Evolutionary conservation across 1,140 invertebrate genomes (phyloP).

Genomic region (Zaprionus kolodkinae): DNA sequence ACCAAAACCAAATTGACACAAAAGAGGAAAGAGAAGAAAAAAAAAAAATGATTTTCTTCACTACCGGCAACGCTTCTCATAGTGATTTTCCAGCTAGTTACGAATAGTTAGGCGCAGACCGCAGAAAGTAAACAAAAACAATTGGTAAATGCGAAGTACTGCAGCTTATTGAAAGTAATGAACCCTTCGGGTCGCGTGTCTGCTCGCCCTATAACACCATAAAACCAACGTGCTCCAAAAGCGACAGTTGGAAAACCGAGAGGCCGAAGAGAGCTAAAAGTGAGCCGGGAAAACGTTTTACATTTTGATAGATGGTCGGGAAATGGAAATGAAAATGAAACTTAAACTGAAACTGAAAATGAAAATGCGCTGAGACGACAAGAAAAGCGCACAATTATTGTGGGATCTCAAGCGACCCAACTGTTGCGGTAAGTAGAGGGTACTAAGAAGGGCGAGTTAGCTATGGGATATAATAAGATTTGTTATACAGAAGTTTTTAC

Average conservation of each 20-base stretch:
- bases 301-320: constrained; percentile 36
- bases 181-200: constrained; percentile 26
- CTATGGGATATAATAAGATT: neutral
- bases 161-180: constrained; percentile 66
- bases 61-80: constrained; percentile 28
- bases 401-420: constrained; percentile 18
- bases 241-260: constrained; percentile 38
- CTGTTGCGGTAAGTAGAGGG: constrained; percentile 16
- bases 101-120: constrained; percentile 2
- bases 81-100: constrained; percentile 31
- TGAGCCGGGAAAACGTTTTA: constrained; percentile 20
- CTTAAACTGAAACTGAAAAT: constrained; percentile 47
- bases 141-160: constrained; percentile 16
- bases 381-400: constrained; percentile 40
- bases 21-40: neutral
- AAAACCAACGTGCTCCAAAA: constrained; percentile 30
- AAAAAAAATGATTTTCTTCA: constrained; percentile 25
- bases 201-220: neutral
- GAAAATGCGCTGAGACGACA: constrained; percentile 52
- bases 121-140: constrained; percentile 42
- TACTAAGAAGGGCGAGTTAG: neutral
- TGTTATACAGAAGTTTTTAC: neutral
- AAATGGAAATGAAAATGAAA: constrained; percentile 50
- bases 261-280: constrained; percentile 23
- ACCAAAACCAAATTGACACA: constrained; percentile 1